These are phyloP conservation scores for Acromyrmex heyeri DNA, from an alignment of 1,140 invertebrate genomes.

Conservation along the genomic window DNA sequence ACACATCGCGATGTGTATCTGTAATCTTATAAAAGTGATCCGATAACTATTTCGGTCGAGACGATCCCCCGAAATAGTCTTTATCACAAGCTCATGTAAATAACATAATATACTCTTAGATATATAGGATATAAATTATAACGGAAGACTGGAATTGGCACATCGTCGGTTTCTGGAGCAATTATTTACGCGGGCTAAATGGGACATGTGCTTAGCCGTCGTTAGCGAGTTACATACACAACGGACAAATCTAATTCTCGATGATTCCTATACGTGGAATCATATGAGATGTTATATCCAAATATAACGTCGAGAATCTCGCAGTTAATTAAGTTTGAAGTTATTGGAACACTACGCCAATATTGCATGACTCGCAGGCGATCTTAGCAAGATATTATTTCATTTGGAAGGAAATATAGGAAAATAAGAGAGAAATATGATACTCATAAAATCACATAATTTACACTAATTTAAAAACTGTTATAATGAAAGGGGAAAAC, in stretches of 20 bases:
- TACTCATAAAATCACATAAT: background rate
- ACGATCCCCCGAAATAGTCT: background rate
- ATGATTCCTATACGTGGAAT: slow-evolving; percentile 15
- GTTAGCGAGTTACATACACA: background rate
- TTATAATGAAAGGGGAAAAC: background rate
- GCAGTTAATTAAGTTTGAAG: slow-evolving; percentile 19
- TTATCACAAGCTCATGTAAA: slow-evolving; percentile 22
- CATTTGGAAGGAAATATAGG: background rate
- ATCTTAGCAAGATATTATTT: slow-evolving; percentile 1
- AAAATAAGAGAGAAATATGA: slow-evolving; percentile 3
- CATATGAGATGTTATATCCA: slow-evolving; percentile 7
- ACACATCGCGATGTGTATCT: slow-evolving; percentile 3
- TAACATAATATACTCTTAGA: background rate
- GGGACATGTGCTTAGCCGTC: background rate
- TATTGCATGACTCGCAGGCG: background rate
- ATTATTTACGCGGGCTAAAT: slow-evolving; percentile 51
- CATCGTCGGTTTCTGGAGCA: background rate
- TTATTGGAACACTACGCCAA: background rate
- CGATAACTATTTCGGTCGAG: slow-evolving; percentile 25
- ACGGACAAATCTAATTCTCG: slow-evolving; percentile 18
- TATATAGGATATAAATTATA: slow-evolving; percentile 21
- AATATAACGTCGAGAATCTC: slow-evolving; percentile 30
- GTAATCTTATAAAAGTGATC: slow-evolving; percentile 16
- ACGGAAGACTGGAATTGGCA: background rate
- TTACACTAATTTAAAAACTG: background rate